phyloP scores from a whole-genome alignment of 2,888 invertebrate species.

The Tenthredo livida region DNA sequence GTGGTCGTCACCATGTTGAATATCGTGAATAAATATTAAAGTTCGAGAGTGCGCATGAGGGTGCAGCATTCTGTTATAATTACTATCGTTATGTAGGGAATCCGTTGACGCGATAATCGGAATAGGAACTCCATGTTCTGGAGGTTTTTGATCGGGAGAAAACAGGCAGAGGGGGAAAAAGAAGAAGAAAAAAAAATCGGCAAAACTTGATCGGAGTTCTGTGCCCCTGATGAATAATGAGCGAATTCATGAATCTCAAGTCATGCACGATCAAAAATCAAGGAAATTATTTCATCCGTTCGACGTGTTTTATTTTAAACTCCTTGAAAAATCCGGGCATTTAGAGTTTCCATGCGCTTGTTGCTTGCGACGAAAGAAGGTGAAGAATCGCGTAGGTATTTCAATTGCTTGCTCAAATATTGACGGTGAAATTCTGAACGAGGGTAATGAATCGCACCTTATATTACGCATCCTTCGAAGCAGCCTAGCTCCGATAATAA shows the following conservation, averaged over 20 bases:
- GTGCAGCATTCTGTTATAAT: not conserved
- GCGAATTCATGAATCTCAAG: slow-evolving; percentile 18
- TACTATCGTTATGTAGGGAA: not conserved
- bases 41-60: not conserved
- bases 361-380: not conserved
- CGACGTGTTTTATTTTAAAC: not conserved
- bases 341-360: not conserved
- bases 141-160: not conserved
- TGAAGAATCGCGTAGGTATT: slow-evolving; percentile 22
- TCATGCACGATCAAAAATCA: not conserved
- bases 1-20: not conserved
- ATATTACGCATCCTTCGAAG: slow-evolving; percentile 14
- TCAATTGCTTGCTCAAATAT: slow-evolving; percentile 8
- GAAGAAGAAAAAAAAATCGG: not conserved
- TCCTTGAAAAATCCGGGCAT: not conserved
- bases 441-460: slow-evolving; percentile 23
- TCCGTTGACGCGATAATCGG: not conserved
- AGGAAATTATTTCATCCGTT: not conserved
- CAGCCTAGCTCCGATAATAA: not conserved
- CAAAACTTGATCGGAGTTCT: not conserved
- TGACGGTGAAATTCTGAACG: slow-evolving; percentile 1
- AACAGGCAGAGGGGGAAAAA: not conserved
- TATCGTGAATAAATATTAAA: not conserved
- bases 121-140: not conserved
- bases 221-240: not conserved